Evolutionary conservation across 2,888 invertebrate genomes (phyloP).

Genomic region (Microplitis manilae): DNA sequence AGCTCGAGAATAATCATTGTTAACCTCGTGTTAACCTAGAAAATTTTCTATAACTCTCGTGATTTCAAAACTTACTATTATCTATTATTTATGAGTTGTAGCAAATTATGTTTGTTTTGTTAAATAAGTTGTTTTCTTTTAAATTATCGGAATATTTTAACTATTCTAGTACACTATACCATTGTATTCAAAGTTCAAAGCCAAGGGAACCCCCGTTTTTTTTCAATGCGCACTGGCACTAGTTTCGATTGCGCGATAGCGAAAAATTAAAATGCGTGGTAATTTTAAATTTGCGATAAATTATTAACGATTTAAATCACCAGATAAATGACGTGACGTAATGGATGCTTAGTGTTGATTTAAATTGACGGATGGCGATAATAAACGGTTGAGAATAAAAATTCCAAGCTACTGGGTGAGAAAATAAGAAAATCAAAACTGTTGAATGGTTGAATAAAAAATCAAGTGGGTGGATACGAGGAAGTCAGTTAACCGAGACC

Average conservation of each 20-base stretch:
- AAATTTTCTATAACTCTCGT: not conserved
- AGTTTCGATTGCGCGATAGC: not conserved
- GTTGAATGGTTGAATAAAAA: conserved; percentile 35
- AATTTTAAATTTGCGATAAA: not conserved
- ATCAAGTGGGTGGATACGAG: conserved; percentile 51
- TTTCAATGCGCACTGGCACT: not conserved
- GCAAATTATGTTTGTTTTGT: not conserved
- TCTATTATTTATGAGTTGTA: not conserved
- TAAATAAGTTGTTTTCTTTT: not conserved
- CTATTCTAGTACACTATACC: not conserved
- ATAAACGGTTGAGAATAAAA: not conserved
- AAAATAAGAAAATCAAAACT: not conserved
- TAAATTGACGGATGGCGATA: not conserved
- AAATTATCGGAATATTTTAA: not conserved
- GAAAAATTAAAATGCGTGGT: not conserved
- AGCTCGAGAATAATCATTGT: not conserved
- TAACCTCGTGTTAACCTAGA: not conserved
- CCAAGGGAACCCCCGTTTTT: not conserved
- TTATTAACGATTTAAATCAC: not conserved
- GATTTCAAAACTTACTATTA: not conserved
- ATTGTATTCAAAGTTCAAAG: not conserved
- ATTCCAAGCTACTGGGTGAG: not conserved
- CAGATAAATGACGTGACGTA: not conserved
- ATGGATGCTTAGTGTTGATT: not conserved
- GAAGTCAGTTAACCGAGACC: conserved; percentile 54